Evolutionary conservation across 2,113 vertebrate species (phyloP).

Genomic region (Oreocharis arfaki): DNA sequence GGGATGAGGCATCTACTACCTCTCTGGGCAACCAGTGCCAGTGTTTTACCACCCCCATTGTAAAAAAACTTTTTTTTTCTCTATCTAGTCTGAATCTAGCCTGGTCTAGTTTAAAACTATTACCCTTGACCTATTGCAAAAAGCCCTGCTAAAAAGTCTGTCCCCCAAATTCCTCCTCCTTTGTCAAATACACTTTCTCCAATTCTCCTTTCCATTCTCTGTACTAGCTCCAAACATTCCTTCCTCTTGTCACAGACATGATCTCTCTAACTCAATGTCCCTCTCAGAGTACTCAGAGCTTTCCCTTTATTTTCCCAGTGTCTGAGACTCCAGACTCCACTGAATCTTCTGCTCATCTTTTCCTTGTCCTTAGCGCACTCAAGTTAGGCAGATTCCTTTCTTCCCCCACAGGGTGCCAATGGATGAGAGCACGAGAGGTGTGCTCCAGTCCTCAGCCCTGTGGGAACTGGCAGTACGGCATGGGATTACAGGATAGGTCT

Average conservation of each 20-base stretch:
- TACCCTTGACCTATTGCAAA: neutral
- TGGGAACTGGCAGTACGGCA: neutral
- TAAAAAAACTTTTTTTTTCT: neutral
- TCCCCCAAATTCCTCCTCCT: neutral
- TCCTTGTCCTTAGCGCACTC: neutral
- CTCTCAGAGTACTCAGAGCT: neutral
- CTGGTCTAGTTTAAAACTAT: neutral
- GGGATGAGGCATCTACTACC: neutral
- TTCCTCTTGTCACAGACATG: neutral
- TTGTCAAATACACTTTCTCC: neutral
- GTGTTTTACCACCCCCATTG: neutral
- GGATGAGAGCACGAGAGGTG: neutral
- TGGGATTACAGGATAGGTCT: neutral
- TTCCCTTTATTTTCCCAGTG: neutral
- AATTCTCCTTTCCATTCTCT: neutral
- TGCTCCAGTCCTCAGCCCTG: neutral
- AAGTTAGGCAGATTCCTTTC: neutral
- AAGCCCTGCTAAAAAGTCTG: neutral
- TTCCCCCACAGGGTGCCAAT: neutral
- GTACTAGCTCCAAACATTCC: neutral
- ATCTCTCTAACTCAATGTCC: neutral
- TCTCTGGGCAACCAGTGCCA: neutral
- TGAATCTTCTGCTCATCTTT: neutral
- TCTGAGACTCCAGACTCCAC: neutral
- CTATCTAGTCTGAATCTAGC: neutral